Base-by-base conservation (phyloP, 2,113 vertebrate genomes). In the Garra rufa region DNA sequence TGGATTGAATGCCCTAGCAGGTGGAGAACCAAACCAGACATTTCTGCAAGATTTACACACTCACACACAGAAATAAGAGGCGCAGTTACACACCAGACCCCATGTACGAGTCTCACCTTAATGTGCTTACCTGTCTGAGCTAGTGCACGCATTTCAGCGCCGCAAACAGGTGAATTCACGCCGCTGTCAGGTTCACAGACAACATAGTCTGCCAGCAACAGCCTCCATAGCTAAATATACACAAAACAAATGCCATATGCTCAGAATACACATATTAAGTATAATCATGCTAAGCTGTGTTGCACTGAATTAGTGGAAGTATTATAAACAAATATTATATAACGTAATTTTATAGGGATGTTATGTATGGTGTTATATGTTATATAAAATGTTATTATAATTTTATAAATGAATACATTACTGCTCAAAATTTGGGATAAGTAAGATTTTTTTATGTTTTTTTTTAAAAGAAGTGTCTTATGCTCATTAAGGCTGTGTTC, bases 11-110 rank as follows among this genome's bases (percentile, higher is more conserved):
- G 85, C 83, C 88, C 89, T 84, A 88, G 89, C 87, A 86, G 91
- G 88, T 82, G 85, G 85, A 91, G 91, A 92, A 92, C 92, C 91
- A 91, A 86, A 87, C 89, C 89, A 91, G 88, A 92, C 88, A 90
- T 85, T 91, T 89, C 84, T 80, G 85, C 83, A 87, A 81, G 63
- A 81, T 85, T 83, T 83, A 87, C 76, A 87, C 73, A 34, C 83
- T 83, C 41, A 28, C 0, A 75, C 44, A 67, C 73, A 81, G 69
- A 85, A 91, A 91, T 88, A 52, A 34, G 82, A 91, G 88, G 88
- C 81, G 24, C 73, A 69, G 61, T 84, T 90, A 89, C 90, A 85
- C 69, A 90, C 78, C 74, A 89, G 73, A 85, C 87, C 75, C 43
- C 4, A 46, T 90, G 84, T 85, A 85, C 38, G 71, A 88, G 89